Percentiles rank a stretch among this genome's conserved stretches.
These are phyloP conservation scores for Trichoplax adhaerens DNA, from an alignment of 37 sponge, comb jelly and placozoan species.

Conservation along the genomic window DNA sequence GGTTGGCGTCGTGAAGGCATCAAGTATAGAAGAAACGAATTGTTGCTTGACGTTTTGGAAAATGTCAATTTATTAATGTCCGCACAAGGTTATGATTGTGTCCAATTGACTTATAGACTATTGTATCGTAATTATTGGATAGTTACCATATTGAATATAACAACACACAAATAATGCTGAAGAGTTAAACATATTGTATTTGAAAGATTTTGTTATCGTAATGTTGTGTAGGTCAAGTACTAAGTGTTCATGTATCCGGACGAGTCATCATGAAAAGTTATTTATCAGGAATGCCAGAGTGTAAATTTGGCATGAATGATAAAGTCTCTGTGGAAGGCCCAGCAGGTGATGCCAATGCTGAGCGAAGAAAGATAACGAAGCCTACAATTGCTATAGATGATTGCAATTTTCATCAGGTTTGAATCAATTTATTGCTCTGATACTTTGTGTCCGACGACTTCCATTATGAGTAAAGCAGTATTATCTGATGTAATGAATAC, in stretches of 20 bases:
- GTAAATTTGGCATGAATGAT: constrained; percentile 99
- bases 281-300: constrained; percentile 95
- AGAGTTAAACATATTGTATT: constrained; percentile 2
- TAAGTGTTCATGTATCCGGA: constrained; percentile 82
- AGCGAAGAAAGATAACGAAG: background rate
- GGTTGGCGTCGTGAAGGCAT: constrained; percentile 89
- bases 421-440: background rate
- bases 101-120: background rate
- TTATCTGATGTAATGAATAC: no score
- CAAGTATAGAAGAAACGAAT: constrained; percentile 78
- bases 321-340: constrained; percentile 79
- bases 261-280: constrained; percentile 85
- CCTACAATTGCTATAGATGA: constrained; percentile 83
- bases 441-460: no score
- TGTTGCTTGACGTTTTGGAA: constrained; percentile 89
- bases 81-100: constrained; percentile 51
- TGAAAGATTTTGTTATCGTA: background rate
- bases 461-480: no score
- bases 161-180: background rate
- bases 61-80: constrained; percentile 87
- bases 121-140: background rate
- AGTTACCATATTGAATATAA: background rate
- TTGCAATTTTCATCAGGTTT: constrained; percentile 75
- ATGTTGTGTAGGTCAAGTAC: constrained; percentile 50
- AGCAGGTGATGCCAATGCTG: constrained; percentile 26